phyloP scores from a whole-genome alignment of 2,113 vertebrate species.

The Cacatua alba region DNA sequence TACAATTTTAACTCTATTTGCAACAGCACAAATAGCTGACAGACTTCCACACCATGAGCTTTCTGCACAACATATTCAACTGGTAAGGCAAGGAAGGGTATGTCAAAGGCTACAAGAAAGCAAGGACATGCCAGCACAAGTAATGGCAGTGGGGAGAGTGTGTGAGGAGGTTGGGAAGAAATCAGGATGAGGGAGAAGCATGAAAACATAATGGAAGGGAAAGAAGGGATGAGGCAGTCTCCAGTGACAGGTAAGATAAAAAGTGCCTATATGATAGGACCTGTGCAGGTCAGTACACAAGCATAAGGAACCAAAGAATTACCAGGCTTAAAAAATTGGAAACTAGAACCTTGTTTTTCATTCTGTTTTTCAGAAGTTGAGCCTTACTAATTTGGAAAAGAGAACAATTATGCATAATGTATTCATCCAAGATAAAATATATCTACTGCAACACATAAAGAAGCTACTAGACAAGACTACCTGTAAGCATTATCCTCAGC shows the following conservation, averaged over 20 bases:
- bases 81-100: not conserved
- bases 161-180: not conserved
- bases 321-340: not conserved
- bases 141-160: not conserved
- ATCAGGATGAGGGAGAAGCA: not conserved
- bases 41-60: not conserved
- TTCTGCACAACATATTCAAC: not conserved
- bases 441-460: not conserved
- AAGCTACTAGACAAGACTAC: not conserved
- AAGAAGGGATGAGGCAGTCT: not conserved
- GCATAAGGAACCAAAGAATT: not conserved
- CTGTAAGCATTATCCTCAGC: not conserved
- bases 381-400: not conserved
- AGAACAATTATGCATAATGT: not conserved
- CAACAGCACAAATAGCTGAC: not conserved
- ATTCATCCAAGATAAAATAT: conserved; percentile 7
- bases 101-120: not conserved
- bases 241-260: not conserved
- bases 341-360: not conserved
- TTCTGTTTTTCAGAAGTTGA: not conserved
- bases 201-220: not conserved
- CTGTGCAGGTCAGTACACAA: not conserved
- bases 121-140: not conserved
- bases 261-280: not conserved
- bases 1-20: not conserved